phyloP scores from a whole-genome alignment of 2,888 invertebrate genomes.

The Allophyes oxyacanthae region DNA sequence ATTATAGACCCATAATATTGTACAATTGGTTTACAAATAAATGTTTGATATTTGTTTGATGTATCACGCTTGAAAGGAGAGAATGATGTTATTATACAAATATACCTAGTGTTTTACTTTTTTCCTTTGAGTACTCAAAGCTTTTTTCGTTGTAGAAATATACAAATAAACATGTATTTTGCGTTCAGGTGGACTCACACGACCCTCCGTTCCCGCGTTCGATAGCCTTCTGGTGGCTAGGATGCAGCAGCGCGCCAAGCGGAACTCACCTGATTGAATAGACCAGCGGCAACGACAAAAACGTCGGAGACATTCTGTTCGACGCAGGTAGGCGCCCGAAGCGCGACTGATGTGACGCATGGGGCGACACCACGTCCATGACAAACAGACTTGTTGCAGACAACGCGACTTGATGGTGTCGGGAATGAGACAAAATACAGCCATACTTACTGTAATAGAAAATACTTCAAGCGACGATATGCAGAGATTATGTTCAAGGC shows the following conservation, averaged over 20 bases:
- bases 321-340: constrained; percentile 91
- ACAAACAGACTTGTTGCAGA: not conserved
- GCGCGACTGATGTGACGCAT: constrained; percentile 33
- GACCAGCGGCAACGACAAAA: constrained; percentile 78
- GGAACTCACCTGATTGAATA: constrained; percentile 86
- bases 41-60: too few species aligned
- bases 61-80: too few species aligned
- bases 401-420: constrained; percentile 12
- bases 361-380: not conserved
- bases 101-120: too few species aligned
- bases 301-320: constrained; percentile 91
- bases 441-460: too few species aligned
- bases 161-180: too few species aligned
- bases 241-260: constrained; percentile 94
- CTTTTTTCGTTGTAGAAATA: too few species aligned
- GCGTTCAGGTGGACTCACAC: constrained; percentile 93
- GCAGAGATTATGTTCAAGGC: too few species aligned
- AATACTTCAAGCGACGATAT: too few species aligned
- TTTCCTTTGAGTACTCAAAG: too few species aligned
- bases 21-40: too few species aligned
- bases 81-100: too few species aligned
- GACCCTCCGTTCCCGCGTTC: constrained; percentile 96
- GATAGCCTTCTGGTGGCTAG: constrained; percentile 98
- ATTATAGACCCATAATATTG: too few species aligned
- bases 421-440: not conserved